Conservation (phyloP, 1,140 invertebrate genomes). For the Drosophila nasuta region DNA sequence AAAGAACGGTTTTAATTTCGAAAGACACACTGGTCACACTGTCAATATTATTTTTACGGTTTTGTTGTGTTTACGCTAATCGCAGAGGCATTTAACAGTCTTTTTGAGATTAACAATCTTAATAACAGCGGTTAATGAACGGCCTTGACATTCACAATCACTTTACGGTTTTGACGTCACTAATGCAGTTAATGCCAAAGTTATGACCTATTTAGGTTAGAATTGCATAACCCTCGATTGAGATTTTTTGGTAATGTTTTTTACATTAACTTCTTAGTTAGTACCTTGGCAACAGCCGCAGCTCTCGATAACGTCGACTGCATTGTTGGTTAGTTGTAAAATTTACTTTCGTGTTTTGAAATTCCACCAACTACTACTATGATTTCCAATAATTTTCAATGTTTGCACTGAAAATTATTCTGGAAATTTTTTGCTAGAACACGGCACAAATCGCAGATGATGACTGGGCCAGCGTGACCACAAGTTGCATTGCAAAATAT, state of each 20-base stretch:
- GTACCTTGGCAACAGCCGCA: slow-evolving; percentile 73
- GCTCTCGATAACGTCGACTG: slow-evolving; percentile 75
- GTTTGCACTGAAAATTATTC: slow-evolving; percentile 32
- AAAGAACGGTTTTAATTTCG: slow-evolving; percentile 1
- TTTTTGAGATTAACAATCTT: slow-evolving; percentile 34
- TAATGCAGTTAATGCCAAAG: slow-evolving; percentile 48
- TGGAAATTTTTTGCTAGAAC: slow-evolving; percentile 31
- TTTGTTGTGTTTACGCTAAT: slow-evolving; percentile 61
- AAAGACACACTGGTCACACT: slow-evolving; percentile 27
- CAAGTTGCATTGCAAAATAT: neutral
- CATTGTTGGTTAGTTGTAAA: slow-evolving; percentile 61
- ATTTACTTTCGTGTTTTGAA: slow-evolving; percentile 34
- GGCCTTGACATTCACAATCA: slow-evolving; percentile 56
- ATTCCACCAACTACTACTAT: slow-evolving; percentile 42
- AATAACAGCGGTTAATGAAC: slow-evolving; percentile 38
- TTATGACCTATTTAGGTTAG: slow-evolving; percentile 71
- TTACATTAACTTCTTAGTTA: slow-evolving; percentile 7
- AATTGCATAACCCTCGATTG: slow-evolving; percentile 77
- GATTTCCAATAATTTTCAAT: slow-evolving; percentile 54
- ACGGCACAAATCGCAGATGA: slow-evolving; percentile 49
- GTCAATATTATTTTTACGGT: slow-evolving; percentile 4
- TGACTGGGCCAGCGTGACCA: slow-evolving; percentile 25
- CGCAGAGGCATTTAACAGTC: slow-evolving; percentile 28
- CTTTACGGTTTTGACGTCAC: slow-evolving; percentile 29
- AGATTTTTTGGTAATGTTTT: slow-evolving; percentile 9